Evolutionary conservation across 2,113 vertebrate genomes (phyloP).

Genomic region (Hippocampus barbouri): DNA sequence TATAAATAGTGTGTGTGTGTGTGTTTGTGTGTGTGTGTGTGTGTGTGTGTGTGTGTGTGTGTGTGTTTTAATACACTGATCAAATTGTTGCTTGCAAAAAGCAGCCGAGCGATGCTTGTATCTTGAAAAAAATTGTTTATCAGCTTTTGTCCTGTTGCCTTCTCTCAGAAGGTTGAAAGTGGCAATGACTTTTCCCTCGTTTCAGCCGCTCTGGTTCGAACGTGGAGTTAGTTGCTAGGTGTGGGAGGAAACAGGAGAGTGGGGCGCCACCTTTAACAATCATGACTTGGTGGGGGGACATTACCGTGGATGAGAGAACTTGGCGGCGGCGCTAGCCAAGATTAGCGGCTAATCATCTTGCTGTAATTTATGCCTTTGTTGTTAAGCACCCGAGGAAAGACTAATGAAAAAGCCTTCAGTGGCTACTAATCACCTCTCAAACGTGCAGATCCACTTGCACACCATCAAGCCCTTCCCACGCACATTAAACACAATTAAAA

Average conservation of each 20-base stretch:
- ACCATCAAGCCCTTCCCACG: slow-evolving; percentile 11
- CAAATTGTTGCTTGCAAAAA: too few relatives aligned
- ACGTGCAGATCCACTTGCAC: slow-evolving; percentile 14
- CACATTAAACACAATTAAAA: slow-evolving; percentile 18
- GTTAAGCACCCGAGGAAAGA: slow-evolving; percentile 60
- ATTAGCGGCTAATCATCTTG: slow-evolving; percentile 73
- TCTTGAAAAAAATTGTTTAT: too few relatives aligned
- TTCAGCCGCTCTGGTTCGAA: neutral
- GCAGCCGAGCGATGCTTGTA: too few relatives aligned
- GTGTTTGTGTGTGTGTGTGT: too few relatives aligned
- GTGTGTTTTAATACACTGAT: too few relatives aligned
- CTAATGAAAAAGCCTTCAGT: slow-evolving; percentile 72
- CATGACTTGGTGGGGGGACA: slow-evolving; percentile 34
- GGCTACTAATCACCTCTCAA: slow-evolving; percentile 66
- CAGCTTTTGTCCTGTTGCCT: slow-evolving; percentile 7
- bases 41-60: too few relatives aligned
- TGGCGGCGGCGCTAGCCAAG: slow-evolving; percentile 32
- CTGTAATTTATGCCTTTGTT: slow-evolving; percentile 73
- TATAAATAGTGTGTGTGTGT: too few relatives aligned
- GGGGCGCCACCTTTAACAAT: slow-evolving; percentile 30
- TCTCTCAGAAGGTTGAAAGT: slow-evolving; percentile 11
- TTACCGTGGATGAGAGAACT: slow-evolving; percentile 47
- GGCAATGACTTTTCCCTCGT: slow-evolving; percentile 10
- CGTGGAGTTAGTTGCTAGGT: slow-evolving; percentile 2
- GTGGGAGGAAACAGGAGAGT: slow-evolving; percentile 6